Conservation (phyloP, 2,797 vertebrate species). For the Lindbergichthys nudifrons region DNA sequence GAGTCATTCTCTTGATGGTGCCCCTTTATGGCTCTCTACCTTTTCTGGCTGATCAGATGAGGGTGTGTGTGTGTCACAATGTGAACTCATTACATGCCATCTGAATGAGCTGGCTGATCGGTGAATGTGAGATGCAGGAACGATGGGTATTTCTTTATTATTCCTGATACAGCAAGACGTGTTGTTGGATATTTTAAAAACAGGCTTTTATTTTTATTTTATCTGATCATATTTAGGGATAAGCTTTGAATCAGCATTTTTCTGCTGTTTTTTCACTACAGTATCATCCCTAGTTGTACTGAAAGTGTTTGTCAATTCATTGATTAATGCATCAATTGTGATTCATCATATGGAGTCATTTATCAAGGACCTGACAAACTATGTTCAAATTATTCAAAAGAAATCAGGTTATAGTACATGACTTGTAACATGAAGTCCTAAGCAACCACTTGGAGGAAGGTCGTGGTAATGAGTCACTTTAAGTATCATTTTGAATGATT, state of each 20-base stretch:
- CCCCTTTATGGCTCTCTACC: constrained; percentile 24
- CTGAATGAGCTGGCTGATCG: constrained; percentile 39
- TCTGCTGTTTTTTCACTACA: neutral
- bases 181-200: neutral
- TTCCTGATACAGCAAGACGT: constrained; percentile 13
- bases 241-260: neutral
- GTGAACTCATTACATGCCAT: constrained; percentile 55
- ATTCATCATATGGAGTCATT: no score
- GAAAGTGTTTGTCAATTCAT: neutral
- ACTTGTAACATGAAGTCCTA: neutral
- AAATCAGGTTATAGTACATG: no score
- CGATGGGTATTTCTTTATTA: constrained; percentile 31
- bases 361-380: neutral
- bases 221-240: neutral
- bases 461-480: neutral
- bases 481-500: neutral
- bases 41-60: constrained; percentile 48
- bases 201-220: neutral
- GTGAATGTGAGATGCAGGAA: constrained; percentile 42
- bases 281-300: no score
- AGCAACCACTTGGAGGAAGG: neutral
- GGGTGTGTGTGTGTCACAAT: constrained; percentile 50
- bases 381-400: neutral
- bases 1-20: neutral
- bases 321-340: neutral